These are phyloP conservation scores for Lasioglossum vierecki DNA, from an alignment of 2,888 invertebrate species.

Conservation along the genomic window DNA sequence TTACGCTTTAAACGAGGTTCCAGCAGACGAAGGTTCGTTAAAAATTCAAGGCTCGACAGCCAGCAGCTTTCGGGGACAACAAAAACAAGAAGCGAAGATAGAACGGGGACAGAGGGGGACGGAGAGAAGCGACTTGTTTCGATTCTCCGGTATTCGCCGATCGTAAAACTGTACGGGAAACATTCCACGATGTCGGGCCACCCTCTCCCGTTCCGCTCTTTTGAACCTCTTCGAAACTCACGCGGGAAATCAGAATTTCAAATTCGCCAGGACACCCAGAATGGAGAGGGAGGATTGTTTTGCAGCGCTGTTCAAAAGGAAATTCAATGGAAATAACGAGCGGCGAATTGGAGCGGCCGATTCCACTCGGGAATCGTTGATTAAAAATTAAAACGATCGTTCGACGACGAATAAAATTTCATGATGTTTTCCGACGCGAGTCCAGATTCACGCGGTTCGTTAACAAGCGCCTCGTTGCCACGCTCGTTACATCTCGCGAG, in stretches of 20 bases:
- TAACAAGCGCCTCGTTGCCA: conserved; percentile 12
- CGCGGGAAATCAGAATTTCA: background rate
- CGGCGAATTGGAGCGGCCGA: background rate
- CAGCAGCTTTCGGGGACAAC: background rate
- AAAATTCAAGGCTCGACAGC: conserved; percentile 39
- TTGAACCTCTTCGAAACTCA: background rate
- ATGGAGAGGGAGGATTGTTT: background rate
- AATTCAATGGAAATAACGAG: background rate
- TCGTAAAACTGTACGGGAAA: background rate
- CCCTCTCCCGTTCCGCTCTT: background rate
- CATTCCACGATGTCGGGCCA: background rate
- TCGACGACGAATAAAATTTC: background rate
- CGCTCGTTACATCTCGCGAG: conserved; percentile 24
- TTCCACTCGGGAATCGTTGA: background rate
- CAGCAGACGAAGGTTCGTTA: conserved; percentile 30
- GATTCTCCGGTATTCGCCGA: background rate
- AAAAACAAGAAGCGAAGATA: background rate
- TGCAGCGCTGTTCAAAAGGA: background rate
- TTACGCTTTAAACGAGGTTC: conserved; percentile 31
- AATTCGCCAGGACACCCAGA: background rate
- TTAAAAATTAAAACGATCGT: conserved; percentile 12
- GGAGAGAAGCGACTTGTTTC: background rate
- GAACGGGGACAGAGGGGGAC: background rate
- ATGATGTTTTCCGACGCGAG: background rate
- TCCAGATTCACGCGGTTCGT: conserved; percentile 23